Evolutionary conservation across 2,888 invertebrate genomes (phyloP), one percentile per base, ranked within the genome.

Genomic region (Rhorus exstirpatorius): DNA sequence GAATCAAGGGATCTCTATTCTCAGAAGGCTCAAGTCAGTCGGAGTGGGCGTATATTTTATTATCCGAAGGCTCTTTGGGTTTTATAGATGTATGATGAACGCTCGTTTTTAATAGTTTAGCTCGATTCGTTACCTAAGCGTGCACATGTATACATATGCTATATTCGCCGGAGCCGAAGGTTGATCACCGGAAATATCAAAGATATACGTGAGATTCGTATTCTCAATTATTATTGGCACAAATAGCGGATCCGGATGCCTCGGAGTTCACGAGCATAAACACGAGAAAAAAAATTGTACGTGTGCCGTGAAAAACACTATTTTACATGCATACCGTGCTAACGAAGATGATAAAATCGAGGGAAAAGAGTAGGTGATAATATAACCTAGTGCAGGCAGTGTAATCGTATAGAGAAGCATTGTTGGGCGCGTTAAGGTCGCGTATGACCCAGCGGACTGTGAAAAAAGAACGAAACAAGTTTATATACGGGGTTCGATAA

Each of bases 401-500:
- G 17, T 71, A 46, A 14, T n/a, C 26, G n/a, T 41, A 55, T 49
- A 38, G 51, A 55, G 61, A 49, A 61, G 49, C 60, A 68, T 41
- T 61, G 65, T 78, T 35, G 53, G 31, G 12, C 14, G 4, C 19
- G 24, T 46, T 21, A 55, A 46, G 35, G 63, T 21, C 46, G 55
- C 41, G 14, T 58, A 38, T 78, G 78, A 67, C 74, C 74, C 58
- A 31, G 53, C 55, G 26, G 53, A 70, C 19, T 14, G 41, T 44
- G n/a, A 53, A 24, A 19, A 79, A 83, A 74, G 46, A 31, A 31
- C 55, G 55, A 77, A 77, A 78, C 71, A 74, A 63, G 74, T 71
- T 83, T n/a, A n/a, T n/a, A n/a, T 81, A 83, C 78, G 51, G 65
- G 60, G 21, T 70, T 75, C 81, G 81, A 83, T 81, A 81, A 83